Evolutionary conservation across 2,888 invertebrate genomes (phyloP).

Genomic region (Eupeodes latifasciatus): DNA sequence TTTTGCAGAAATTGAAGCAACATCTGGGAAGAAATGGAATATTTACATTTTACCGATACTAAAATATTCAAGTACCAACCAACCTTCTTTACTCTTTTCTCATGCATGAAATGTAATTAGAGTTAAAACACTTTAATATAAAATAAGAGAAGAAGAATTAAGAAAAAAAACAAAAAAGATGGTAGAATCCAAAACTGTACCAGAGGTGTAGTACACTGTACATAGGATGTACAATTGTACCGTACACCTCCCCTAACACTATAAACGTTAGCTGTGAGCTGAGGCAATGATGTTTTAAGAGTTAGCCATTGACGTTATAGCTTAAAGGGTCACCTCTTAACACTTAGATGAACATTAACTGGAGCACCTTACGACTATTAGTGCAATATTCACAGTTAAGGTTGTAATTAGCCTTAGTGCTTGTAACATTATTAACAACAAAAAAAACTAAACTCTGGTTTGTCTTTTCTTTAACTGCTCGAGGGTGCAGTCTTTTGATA

Average conservation of each 20-base stretch:
- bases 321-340: constrained; percentile 35
- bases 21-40: constrained; percentile 32
- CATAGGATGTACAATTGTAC: too few relatives aligned
- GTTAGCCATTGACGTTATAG: constrained; percentile 31
- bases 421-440: background rate
- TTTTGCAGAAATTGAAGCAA: constrained; percentile 27
- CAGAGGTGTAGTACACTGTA: too few relatives aligned
- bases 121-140: constrained; percentile 31
- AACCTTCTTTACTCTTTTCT: constrained; percentile 33
- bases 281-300: constrained; percentile 11
- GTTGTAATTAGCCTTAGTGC: constrained; percentile 15
- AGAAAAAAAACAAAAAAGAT: background rate
- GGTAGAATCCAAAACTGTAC: constrained; percentile 13
- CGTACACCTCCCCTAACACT: constrained; percentile 24
- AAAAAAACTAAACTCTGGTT: background rate
- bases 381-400: constrained; percentile 26
- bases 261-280: constrained; percentile 19
- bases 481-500: constrained; percentile 12
- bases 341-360: constrained; percentile 23
- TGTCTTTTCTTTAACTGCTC: background rate
- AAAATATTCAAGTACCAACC: constrained; percentile 37
- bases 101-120: constrained; percentile 69
- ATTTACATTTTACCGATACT: constrained; percentile 31
- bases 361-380: constrained; percentile 1
- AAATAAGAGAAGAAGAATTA: background rate